phyloP scores from a whole-genome alignment of 2,888 invertebrate species.

The Drosophila mayaguana region DNA sequence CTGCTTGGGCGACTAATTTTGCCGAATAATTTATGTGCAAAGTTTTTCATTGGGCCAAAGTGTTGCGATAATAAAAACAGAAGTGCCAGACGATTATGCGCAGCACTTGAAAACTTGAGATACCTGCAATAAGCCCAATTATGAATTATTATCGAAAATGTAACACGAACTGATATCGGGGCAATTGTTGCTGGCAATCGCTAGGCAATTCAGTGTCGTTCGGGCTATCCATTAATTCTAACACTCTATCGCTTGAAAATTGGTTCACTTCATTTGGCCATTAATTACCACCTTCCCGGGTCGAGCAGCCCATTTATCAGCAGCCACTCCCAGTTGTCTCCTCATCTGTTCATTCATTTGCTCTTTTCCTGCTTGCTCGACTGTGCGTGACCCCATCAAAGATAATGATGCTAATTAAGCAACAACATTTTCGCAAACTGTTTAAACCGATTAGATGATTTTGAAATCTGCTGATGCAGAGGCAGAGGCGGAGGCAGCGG shows the following conservation, averaged over 20 bases:
- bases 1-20: slow-evolving; percentile 55
- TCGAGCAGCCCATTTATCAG: slow-evolving; percentile 61
- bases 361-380: slow-evolving; percentile 34
- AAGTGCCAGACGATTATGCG: slow-evolving; percentile 66
- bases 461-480: slow-evolving; percentile 38
- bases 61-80: slow-evolving; percentile 41
- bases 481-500: not conserved
- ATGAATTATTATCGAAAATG: not conserved
- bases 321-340: not conserved
- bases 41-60: slow-evolving; percentile 48
- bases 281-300: slow-evolving; percentile 66
- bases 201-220: not conserved
- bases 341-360: slow-evolving; percentile 1
- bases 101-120: slow-evolving; percentile 45
- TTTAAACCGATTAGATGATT: slow-evolving; percentile 71
- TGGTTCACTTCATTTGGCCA: slow-evolving; percentile 47
- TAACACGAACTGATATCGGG: slow-evolving; percentile 15
- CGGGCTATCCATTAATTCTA: slow-evolving; percentile 35
- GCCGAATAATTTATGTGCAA: slow-evolving; percentile 70
- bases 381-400: slow-evolving; percentile 70
- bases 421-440: slow-evolving; percentile 62
- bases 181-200: slow-evolving; percentile 24
- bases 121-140: slow-evolving; percentile 3
- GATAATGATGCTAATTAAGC: slow-evolving; percentile 77
- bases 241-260: slow-evolving; percentile 51